phyloP scores from a whole-genome alignment of 2,797 vertebrate genomes.

The Manis javanica region DNA sequence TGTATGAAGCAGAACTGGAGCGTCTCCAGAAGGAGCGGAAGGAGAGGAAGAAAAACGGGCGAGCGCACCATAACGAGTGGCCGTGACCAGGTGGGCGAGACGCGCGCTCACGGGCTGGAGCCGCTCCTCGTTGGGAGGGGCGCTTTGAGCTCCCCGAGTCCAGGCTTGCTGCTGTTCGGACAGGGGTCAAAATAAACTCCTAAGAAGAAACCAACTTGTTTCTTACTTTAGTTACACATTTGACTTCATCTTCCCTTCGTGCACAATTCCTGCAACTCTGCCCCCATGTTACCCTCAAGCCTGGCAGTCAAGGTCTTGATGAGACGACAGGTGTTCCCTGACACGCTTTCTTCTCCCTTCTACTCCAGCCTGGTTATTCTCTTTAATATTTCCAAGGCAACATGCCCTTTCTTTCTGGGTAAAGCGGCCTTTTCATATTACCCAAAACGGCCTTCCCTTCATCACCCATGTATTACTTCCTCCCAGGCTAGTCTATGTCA shows the following conservation, averaged over 20 bases:
- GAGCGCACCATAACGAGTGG: slow-evolving; percentile 91
- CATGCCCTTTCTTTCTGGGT: background rate
- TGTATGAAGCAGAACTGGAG: slow-evolving; percentile 92
- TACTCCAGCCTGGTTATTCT: background rate
- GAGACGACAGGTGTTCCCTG: background rate
- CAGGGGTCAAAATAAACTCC: background rate
- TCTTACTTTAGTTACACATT: background rate
- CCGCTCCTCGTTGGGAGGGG: background rate
- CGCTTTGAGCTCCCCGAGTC: accelerated
- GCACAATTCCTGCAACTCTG: background rate
- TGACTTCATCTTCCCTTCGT: background rate
- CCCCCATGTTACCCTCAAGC: background rate
- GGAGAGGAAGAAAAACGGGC: slow-evolving; percentile 90
- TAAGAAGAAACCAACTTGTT: background rate
- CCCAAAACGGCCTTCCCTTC: background rate
- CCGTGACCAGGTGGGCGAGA: slow-evolving; percentile 84
- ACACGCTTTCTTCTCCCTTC: background rate
- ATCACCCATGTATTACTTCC: background rate
- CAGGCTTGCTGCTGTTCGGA: background rate
- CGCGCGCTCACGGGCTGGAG: accelerated
- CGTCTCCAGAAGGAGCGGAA: slow-evolving; percentile 91
- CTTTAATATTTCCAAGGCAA: background rate
- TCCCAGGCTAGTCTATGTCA: background rate
- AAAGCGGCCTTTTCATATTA: background rate
- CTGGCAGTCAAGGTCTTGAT: background rate